Conservation (phyloP, 2,113 vertebrate genomes). For the Planiliza haematocheilus region DNA sequence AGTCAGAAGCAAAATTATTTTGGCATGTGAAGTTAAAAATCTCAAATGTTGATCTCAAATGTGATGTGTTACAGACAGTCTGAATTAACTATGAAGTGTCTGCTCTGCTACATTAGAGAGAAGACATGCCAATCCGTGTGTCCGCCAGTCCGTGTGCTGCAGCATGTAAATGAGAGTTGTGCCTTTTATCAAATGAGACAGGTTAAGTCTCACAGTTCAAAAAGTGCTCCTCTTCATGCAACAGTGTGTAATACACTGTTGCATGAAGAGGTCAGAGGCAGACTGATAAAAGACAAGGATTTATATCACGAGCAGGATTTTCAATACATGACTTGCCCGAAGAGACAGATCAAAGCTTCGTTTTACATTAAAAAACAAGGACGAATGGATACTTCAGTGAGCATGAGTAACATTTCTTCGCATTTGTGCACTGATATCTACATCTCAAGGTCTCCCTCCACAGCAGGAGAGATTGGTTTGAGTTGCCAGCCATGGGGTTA, state of each 20-base stretch:
- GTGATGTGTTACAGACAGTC: neutral
- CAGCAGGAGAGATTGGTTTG: conserved; percentile 11
- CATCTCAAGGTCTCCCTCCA: conserved; percentile 15
- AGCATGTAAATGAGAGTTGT: conserved; percentile 24
- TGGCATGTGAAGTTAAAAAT: conserved; percentile 11
- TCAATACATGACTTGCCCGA: neutral
- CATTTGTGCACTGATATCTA: conserved; percentile 2
- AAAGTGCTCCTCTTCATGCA: conserved; percentile 22
- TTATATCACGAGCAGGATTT: neutral
- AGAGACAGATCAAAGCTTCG: conserved; percentile 17
- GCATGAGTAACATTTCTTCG: neutral
- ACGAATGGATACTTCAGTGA: conserved; percentile 2
- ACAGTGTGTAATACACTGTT: conserved; percentile 23
- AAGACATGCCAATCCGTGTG: conserved; percentile 23
- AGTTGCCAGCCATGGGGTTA: neutral
- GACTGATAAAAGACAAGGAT: conserved; percentile 18
- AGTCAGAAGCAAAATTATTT: conserved; percentile 5
- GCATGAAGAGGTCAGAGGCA: conserved; percentile 15
- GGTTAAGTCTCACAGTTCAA: conserved; percentile 42
- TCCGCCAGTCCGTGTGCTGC: conserved; percentile 24
- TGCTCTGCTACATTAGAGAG: conserved; percentile 7
- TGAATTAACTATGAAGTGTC: conserved; percentile 17
- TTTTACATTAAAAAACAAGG: conserved; percentile 30
- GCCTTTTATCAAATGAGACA: conserved; percentile 40
- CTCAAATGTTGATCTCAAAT: neutral